Base-by-base conservation (phyloP, 1,140 invertebrate species). In the Arion vulgaris region DNA sequence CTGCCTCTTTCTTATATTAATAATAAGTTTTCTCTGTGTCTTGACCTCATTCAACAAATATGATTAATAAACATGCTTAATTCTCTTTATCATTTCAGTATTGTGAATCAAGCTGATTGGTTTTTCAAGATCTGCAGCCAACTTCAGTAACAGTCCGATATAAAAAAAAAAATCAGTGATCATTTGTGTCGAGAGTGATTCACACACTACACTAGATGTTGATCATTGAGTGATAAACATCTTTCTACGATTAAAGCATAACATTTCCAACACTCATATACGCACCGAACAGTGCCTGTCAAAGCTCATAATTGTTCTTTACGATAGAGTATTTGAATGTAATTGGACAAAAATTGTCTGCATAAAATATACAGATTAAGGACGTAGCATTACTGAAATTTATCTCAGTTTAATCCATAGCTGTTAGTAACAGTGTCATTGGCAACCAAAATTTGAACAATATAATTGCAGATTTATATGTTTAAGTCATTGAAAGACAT, bases 51-150 rank as follows among this genome's bases (percentile, higher is more conserved):
- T n/a, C n/a, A n/a, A n/a, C n/a, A n/a, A n/a, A n/a, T n/a, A n/a
- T n/a, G n/a, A n/a, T n/a, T n/a, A n/a, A n/a, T n/a, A n/a, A n/a
- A n/a, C n/a, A n/a, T n/a, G n/a, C n/a, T n/a, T n/a, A n/a, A n/a
- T n/a, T n/a, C n/a, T n/a, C n/a, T n/a, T 57, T 57, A 57, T 57
- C 51, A 57, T 57, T 57, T 57, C 51, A 57, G 51, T 57, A 26
- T 26, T 57, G 4, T 57, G 23, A 23, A 57, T 15, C 51, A 57
- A 26, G 9, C 7, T 57, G 51, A 57, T 23, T 57, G 51, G 23
- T 57, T 57, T 26, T 57, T 7, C 5, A 45, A 15, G 15, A 45
- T 15, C 15, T 45, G 41, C 41, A 45, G 41, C 41, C 15, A 45
- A 45, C 41, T n/a, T n/a, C n/a, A n/a, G n/a, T n/a, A 45, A 45